These are phyloP conservation scores for Ctena decussata DNA, from an alignment of 2,888 invertebrate genomes.

Conservation along the genomic window DNA sequence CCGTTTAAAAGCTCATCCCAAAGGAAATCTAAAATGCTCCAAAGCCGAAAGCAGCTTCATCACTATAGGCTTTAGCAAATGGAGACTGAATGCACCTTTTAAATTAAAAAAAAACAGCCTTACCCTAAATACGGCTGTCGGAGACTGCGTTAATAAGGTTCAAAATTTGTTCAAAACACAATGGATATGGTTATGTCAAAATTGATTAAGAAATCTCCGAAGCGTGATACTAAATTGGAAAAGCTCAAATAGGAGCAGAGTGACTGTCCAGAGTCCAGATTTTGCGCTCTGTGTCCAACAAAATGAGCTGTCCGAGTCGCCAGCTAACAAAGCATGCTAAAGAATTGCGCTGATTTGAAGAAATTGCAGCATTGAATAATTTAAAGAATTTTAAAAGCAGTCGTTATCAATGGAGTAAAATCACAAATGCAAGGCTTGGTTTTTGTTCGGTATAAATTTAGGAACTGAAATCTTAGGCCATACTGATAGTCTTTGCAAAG, in stretches of 20 bases:
- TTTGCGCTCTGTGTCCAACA: constrained; percentile 51
- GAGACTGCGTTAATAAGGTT: constrained; percentile 42
- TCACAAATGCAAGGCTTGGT: constrained; percentile 40
- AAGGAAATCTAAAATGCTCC: too few relatives aligned
- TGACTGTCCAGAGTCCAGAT: constrained; percentile 48
- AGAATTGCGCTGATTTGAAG: neutral
- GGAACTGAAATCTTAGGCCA: constrained; percentile 28
- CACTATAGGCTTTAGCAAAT: too few relatives aligned
- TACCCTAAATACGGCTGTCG: constrained; percentile 51
- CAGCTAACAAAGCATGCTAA: constrained; percentile 21
- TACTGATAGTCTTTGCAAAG: constrained; percentile 48
- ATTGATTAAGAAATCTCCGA: constrained; percentile 59
- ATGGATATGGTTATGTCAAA: constrained; percentile 60
- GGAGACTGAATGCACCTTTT: too few relatives aligned
- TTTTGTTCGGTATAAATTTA: constrained; percentile 37
- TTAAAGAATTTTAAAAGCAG: constrained; percentile 23
- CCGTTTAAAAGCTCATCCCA: too few relatives aligned
- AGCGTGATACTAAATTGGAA: constrained; percentile 46
- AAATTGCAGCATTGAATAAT: neutral
- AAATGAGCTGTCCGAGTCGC: constrained; percentile 47
- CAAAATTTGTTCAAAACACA: constrained; percentile 36
- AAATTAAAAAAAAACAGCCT: constrained; percentile 15
- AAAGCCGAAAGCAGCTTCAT: too few relatives aligned
- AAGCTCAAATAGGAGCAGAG: constrained; percentile 45
- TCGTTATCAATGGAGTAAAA: constrained; percentile 32